Percentiles rank a stretch among this genome's conserved stretches.
phyloP scores from a whole-genome alignment of 1,140 invertebrate species.

The Macrobrachium nipponense region DNA sequence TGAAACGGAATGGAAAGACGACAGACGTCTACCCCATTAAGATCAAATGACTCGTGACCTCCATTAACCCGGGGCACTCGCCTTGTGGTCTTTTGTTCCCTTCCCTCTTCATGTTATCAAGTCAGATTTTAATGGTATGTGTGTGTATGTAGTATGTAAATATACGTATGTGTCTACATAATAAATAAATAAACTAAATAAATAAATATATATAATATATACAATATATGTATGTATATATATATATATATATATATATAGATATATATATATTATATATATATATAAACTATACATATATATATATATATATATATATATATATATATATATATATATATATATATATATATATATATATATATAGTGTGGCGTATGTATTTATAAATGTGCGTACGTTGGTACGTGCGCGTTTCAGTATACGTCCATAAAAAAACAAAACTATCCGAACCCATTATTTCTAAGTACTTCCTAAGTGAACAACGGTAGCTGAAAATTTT shows the following conservation, averaged over 20 bases:
- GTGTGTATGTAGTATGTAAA: too few species aligned
- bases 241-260: slow-evolving; percentile 11
- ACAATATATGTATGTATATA: slow-evolving; percentile 21
- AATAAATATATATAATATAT: slow-evolving; percentile 17
- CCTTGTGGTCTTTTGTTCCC: too few species aligned
- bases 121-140: too few species aligned
- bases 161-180: slow-evolving; percentile 3
- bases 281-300: slow-evolving; percentile 21
- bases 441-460: too few species aligned
- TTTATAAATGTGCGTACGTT: background rate
- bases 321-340: slow-evolving; percentile 12
- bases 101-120: too few species aligned
- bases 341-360: background rate
- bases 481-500: too few species aligned
- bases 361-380: background rate
- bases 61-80: too few species aligned
- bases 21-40: too few species aligned
- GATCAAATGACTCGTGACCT: too few species aligned
- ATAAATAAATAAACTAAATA: too few species aligned
- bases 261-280: slow-evolving; percentile 9
- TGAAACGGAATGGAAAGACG: too few species aligned
- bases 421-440: background rate
- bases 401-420: background rate
- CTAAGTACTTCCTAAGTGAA: too few species aligned
- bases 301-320: slow-evolving; percentile 21